Conservation (phyloP, 1,140 invertebrate species). For the Antheraea mylitta region DNA sequence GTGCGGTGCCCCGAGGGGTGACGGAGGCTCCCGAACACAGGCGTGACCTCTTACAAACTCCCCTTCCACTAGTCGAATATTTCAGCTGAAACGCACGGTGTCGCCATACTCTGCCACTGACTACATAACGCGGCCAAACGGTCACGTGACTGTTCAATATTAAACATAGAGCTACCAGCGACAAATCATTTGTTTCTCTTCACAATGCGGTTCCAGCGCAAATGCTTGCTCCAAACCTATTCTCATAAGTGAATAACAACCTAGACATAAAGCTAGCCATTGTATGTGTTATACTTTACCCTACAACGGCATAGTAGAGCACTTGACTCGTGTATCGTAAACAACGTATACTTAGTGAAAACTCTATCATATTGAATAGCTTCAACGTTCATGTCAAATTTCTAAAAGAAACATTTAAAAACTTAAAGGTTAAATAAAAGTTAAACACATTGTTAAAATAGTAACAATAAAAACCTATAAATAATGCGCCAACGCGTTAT, state of each 20-base stretch:
- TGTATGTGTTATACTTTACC: too few species aligned
- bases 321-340: too few species aligned
- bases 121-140: conserved; percentile 18
- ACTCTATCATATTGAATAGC: not conserved
- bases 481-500: too few species aligned
- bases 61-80: conserved; percentile 51
- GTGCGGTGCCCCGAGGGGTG: conserved; percentile 34
- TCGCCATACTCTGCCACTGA: conserved; percentile 26
- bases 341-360: too few species aligned
- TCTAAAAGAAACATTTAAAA: too few species aligned
- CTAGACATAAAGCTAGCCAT: too few species aligned
- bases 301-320: too few species aligned
- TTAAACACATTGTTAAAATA: too few species aligned
- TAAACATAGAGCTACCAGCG: conserved; percentile 14
- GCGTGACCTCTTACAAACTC: conserved; percentile 68
- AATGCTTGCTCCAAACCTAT: not conserved
- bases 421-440: too few species aligned
- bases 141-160: conserved; percentile 39
- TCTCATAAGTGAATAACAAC: not conserved
- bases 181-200: conserved; percentile 7
- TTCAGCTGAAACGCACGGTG: conserved; percentile 62
- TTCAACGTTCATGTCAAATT: too few species aligned
- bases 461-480: too few species aligned
- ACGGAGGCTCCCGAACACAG: conserved; percentile 43
- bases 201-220: not conserved